These are phyloP conservation scores for Megalops cyprinoides DNA, from an alignment of 2,797 vertebrate genomes.

Conservation along the genomic window DNA sequence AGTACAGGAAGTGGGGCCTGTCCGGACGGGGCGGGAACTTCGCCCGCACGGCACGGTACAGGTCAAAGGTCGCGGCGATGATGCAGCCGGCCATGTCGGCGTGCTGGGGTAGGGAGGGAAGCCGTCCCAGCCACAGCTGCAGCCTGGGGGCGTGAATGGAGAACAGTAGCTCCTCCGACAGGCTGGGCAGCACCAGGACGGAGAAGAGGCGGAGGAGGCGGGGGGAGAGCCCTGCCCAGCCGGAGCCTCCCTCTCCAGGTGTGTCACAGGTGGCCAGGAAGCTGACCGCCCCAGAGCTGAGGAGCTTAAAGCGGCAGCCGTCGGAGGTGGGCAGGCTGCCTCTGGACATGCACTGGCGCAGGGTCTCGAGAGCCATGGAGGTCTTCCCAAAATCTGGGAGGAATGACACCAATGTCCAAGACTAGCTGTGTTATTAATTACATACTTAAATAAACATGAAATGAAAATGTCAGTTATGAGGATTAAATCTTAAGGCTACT, in stretches of 20 bases:
- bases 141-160: conserved; percentile 71
- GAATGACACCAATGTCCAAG: conserved; percentile 2
- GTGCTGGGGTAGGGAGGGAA: conserved; percentile 52
- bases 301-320: conserved; percentile 58
- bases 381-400: conserved; percentile 69
- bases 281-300: conserved; percentile 61
- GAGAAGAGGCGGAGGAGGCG: conserved; percentile 81
- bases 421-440: background rate
- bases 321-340: conserved; percentile 64
- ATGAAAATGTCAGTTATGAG: too few species aligned
- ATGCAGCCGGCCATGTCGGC: conserved; percentile 67
- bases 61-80: conserved; percentile 71
- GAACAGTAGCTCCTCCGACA: conserved; percentile 66
- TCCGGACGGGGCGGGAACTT: conserved; percentile 62
- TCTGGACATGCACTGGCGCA: conserved; percentile 78
- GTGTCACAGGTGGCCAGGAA: conserved; percentile 74
- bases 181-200: conserved; percentile 69
- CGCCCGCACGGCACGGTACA: conserved; percentile 65
- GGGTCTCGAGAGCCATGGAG: conserved; percentile 74
- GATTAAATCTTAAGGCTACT: too few species aligned
- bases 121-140: conserved; percentile 74
- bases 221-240: conserved; percentile 60
- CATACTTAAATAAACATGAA: too few species aligned
- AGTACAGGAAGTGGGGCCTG: conserved; percentile 73
- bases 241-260: conserved; percentile 48